These are phyloP conservation scores for Cryptophagus acutangulus DNA, from an alignment of 2,888 invertebrate genomes.

Conservation along the genomic window DNA sequence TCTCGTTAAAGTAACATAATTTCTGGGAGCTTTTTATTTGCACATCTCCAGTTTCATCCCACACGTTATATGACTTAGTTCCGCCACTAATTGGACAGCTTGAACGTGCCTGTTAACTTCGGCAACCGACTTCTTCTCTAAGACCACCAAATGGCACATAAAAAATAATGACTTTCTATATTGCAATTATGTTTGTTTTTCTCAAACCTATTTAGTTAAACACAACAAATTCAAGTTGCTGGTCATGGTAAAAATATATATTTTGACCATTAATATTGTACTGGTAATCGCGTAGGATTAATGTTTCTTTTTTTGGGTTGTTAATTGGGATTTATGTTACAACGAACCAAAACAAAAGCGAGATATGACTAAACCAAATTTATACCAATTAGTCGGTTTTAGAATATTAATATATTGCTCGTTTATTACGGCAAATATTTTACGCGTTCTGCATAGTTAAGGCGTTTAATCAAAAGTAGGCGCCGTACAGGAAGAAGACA, in stretches of 20 bases:
- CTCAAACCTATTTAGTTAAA: background rate
- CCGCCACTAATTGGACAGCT: constrained; percentile 13
- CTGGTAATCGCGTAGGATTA: no score
- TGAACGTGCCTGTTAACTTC: constrained; percentile 19
- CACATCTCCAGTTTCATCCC: constrained; percentile 9
- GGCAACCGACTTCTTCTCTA: constrained; percentile 16
- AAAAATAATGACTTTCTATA: constrained; percentile 22
- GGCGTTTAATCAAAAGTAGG: constrained; percentile 21
- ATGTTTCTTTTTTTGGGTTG: no score
- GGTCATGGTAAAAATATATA: constrained; percentile 12
- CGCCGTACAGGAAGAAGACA: constrained; percentile 25
- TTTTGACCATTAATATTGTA: no score
- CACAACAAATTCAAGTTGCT: constrained; percentile 11
- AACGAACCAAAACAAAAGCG: no score
- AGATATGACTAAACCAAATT: background rate
- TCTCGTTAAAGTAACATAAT: constrained; percentile 16
- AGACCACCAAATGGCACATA: constrained; percentile 20
- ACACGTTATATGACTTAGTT: constrained; percentile 13
- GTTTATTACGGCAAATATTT: constrained; percentile 16
- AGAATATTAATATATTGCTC: constrained; percentile 13
- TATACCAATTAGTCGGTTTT: background rate
- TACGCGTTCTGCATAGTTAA: constrained; percentile 16
- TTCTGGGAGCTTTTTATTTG: constrained; percentile 12
- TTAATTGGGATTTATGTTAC: no score
- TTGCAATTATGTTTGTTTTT: constrained; percentile 16